A percentile compares a stretch with the other conserved stretches of the same genome.
Evolutionary conservation across 1,140 invertebrate species (phyloP).

Genomic region (Mesaphorura yosii): DNA sequence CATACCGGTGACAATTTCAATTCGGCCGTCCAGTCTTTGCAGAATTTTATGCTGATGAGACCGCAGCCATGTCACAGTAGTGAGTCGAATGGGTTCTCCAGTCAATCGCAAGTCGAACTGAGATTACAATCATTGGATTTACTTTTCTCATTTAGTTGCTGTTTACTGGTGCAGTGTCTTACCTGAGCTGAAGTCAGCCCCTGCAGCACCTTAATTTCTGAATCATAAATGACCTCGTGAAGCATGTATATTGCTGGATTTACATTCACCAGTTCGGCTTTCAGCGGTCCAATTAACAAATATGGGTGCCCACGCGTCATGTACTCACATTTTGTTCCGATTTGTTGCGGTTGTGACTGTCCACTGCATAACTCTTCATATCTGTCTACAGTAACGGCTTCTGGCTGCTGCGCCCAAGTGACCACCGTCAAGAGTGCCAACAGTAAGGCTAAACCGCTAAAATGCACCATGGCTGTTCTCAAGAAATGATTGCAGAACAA

Average conservation of each 20-base stretch:
- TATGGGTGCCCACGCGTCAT: constrained; percentile 53
- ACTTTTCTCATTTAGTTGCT: constrained; percentile 78
- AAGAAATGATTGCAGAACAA: no score
- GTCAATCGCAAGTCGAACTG: constrained; percentile 87
- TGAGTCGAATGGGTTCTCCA: constrained; percentile 89
- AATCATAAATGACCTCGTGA: constrained; percentile 76
- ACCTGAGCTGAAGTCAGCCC: constrained; percentile 52
- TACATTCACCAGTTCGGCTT: constrained; percentile 75
- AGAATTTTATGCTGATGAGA: constrained; percentile 67
- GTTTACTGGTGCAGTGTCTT: constrained; percentile 28
- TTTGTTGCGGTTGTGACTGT: constrained; percentile 49
- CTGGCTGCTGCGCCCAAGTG: no score
- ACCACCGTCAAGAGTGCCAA: no score
- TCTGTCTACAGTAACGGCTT: no score
- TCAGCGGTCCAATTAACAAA: constrained; percentile 70
- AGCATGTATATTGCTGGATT: constrained; percentile 78
- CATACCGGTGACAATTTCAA: constrained; percentile 69
- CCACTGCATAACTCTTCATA: constrained; percentile 83
- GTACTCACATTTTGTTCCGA: constrained; percentile 66
- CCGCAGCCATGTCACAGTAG: constrained; percentile 92
- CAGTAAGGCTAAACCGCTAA: no score
- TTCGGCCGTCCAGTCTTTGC: constrained; percentile 56
- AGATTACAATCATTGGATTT: constrained; percentile 51
- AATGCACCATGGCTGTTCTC: no score
- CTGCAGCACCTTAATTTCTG: constrained; percentile 81